Evolutionary conservation across 2,797 vertebrate genomes (phyloP).

Genomic region (Ceyx erithaca): DNA sequence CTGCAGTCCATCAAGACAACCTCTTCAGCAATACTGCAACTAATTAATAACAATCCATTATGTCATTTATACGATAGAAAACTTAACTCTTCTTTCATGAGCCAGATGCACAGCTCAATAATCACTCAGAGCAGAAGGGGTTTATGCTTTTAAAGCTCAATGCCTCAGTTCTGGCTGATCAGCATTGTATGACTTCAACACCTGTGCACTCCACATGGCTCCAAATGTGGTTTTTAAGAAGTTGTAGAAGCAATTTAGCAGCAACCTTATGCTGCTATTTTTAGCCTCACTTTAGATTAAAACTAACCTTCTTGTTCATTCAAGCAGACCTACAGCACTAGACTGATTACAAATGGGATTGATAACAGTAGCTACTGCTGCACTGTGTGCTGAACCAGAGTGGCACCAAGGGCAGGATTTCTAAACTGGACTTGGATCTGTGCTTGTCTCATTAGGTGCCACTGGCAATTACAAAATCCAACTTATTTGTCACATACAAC

Average conservation of each 20-base stretch:
- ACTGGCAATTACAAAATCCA: background rate
- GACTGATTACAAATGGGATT: constrained; percentile 36
- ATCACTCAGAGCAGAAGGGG: background rate
- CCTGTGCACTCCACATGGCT: constrained; percentile 20
- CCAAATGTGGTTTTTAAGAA: background rate
- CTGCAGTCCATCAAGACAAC: background rate
- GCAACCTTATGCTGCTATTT: background rate
- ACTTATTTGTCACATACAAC: background rate
- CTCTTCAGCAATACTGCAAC: background rate
- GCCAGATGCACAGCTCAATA: background rate
- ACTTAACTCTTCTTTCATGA: constrained; percentile 20
- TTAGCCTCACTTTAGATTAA: constrained; percentile 43
- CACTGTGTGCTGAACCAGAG: background rate
- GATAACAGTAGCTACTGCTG: background rate
- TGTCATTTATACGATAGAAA: constrained; percentile 13
- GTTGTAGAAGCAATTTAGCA: constrained; percentile 22
- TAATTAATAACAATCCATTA: constrained; percentile 46
- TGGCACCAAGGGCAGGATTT: background rate
- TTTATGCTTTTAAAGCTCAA: constrained; percentile 18
- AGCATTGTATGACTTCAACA: constrained; percentile 43
- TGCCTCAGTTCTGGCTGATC: constrained; percentile 33
- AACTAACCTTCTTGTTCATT: constrained; percentile 16
- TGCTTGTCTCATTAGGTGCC: background rate
- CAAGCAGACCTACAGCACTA: background rate
- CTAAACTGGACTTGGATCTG: background rate